Evolutionary conservation across 2,113 vertebrate species (phyloP).

Genomic region (Platichthys stellatus): DNA sequence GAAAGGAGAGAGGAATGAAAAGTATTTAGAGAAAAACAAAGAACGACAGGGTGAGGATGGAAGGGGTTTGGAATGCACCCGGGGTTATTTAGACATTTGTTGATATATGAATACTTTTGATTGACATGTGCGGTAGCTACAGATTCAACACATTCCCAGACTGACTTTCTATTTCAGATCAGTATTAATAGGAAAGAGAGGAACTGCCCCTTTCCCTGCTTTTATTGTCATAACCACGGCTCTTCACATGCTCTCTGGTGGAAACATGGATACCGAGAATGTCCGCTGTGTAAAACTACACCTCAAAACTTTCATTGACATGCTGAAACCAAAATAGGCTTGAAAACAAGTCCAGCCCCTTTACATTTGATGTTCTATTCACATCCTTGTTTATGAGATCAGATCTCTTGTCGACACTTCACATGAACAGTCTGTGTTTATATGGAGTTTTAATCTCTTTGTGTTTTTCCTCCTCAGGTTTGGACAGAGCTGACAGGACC

Average conservation of each 20-base stretch:
- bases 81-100: conserved; percentile 26
- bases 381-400: not conserved
- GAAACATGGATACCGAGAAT: not conserved
- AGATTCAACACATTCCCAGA: conserved; percentile 42
- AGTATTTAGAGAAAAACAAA: conserved; percentile 40
- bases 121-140: conserved; percentile 25
- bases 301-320: not conserved
- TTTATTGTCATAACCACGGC: conserved; percentile 12
- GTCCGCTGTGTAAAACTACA: not conserved
- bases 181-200: conserved; percentile 31
- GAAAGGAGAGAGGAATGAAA: conserved; percentile 28
- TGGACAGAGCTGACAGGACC: conserved; percentile 23
- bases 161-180: conserved; percentile 46
- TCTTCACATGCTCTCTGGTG: not conserved
- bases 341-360: not conserved
- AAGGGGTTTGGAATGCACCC: conserved; percentile 31
- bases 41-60: conserved; percentile 37
- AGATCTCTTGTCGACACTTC: conserved; percentile 12
- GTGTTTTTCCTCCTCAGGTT: not conserved
- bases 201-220: conserved; percentile 17
- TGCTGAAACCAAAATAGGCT: not conserved
- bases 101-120: conserved; percentile 51
- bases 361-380: not conserved
- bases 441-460: conserved; percentile 24
- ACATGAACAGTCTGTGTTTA: conserved; percentile 1